Percentiles rank a stretch among this genome's conserved stretches.
phyloP scores from a whole-genome alignment of 2,888 invertebrate species.

The Tachina lurida region DNA sequence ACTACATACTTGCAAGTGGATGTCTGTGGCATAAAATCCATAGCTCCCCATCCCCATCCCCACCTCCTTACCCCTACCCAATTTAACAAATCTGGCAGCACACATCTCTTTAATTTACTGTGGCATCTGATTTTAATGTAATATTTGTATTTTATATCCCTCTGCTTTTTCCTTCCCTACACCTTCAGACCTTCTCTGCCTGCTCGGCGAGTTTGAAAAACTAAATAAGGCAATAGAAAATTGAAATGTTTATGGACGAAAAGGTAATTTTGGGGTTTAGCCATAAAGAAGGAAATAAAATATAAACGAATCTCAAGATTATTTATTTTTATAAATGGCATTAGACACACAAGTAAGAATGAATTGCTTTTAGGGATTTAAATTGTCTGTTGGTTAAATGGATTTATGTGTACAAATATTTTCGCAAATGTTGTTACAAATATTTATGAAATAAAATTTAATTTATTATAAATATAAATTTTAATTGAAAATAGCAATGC shows the following conservation, averaged over 20 bases:
- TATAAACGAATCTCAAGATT: constrained; percentile 62
- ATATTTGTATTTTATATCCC: constrained; percentile 36
- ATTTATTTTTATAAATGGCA: constrained; percentile 57
- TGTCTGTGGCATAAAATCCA: constrained; percentile 37
- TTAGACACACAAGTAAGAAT: constrained; percentile 30
- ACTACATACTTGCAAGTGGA: constrained; percentile 18
- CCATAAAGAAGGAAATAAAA: constrained; percentile 47
- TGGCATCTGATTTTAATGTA: constrained; percentile 61
- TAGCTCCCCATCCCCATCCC: not conserved
- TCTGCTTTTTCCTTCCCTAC: not conserved
- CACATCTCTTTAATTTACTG: constrained; percentile 22
- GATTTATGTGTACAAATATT: not conserved
- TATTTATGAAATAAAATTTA: not conserved
- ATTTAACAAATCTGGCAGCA: too few relatives aligned
- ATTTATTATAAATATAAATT: too few relatives aligned
- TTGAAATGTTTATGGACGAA: constrained; percentile 42
- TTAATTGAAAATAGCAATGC: too few relatives aligned
- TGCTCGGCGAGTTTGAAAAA: not conserved
- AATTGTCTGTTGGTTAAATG: constrained; percentile 50
- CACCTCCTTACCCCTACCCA: too few relatives aligned
- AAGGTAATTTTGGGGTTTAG: constrained; percentile 51
- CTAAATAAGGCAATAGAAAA: not conserved
- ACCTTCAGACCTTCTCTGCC: constrained; percentile 34
- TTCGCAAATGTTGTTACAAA: not conserved
- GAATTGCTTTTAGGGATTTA: constrained; percentile 11